A percentile compares a stretch with the other conserved stretches of the same genome.
Conservation (phyloP, 2,797 vertebrate species). For the Enteromius paludinosus region DNA sequence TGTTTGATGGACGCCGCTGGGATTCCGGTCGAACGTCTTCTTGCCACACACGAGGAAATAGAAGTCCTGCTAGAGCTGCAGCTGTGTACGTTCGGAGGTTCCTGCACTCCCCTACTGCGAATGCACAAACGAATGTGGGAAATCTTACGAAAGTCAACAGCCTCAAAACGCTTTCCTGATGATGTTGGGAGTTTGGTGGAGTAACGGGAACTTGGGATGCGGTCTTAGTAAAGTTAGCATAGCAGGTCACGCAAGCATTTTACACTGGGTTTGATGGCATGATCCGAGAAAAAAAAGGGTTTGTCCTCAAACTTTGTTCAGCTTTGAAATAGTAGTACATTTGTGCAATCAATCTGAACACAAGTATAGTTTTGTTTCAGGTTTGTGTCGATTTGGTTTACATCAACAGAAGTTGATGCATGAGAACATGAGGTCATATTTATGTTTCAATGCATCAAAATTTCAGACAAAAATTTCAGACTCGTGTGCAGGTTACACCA, state of each 20-base stretch:
- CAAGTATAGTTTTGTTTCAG: no score
- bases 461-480: no score
- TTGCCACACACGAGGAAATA: neutral
- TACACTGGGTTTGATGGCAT: neutral
- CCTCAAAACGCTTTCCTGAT: neutral
- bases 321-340: neutral
- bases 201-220: neutral
- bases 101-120: neutral
- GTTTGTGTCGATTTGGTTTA: neutral
- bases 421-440: no score
- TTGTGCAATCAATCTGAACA: no score
- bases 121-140: conserved; percentile 11
- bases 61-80: conserved; percentile 22
- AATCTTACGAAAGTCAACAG: conserved; percentile 8
- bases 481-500: no score
- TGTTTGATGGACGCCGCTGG: conserved; percentile 26
- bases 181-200: neutral
- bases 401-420: neutral
- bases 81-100: conserved; percentile 22
- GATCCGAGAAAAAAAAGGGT: neutral
- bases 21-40: conserved; percentile 28
- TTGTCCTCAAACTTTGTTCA: neutral
- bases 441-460: no score
- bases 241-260: neutral
- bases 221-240: neutral